Base-by-base conservation (phyloP, 1,140 invertebrate species). In the Penaeus vannamei region DNA sequence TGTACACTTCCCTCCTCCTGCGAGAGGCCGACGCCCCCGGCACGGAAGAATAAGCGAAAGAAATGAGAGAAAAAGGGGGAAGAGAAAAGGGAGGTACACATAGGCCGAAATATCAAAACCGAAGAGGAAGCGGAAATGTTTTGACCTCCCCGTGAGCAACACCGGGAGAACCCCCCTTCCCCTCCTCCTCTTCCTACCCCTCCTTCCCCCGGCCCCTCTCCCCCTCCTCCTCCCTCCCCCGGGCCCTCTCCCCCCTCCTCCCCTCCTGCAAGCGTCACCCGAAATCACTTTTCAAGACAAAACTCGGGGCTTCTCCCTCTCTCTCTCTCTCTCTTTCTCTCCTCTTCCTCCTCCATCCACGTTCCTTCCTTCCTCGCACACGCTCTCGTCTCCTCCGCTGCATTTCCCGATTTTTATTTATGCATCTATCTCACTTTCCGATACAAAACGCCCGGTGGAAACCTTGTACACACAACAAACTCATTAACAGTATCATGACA, bases 281-380 rank as follows among this genome's bases (percentile, higher is more conserved):
- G 79, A 90, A 90, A 90, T 90, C 89, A 90, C 89, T 90, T 90
- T 90, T 90, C 89, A 90, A 86, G 84, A 87, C 89, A 90, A 90
- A 90, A 79, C 82, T 62, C 66, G 84, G 81, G 84, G 81, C 84
- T 77, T 86, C 84, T 90, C 88, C 77, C 77, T 42, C 84, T 84
- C 66, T 84, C 83, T 82, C 87, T 79, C 53, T 60, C 69, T 53
- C 84, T 88, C 82, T 61, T 84, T 42, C 81, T 61, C 59, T 46
- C 42, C 32, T 89, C 62, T 89, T 60, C 81, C 69, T 61, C 64
- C 36, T 62, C 61, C 10, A 19, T 19, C 26, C 61, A 60, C 85
- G 81, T 46, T 23, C 77, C 36, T 42, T 36, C 61, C 62, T 42
- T 69, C 62, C 12, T 53, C n/a, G n/a, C 19, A 26, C 22, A 53